Evolutionary conservation across 2,888 invertebrate genomes (phyloP), one percentile per base, ranked within the genome.

Genomic region (Exocentrus adspersus): DNA sequence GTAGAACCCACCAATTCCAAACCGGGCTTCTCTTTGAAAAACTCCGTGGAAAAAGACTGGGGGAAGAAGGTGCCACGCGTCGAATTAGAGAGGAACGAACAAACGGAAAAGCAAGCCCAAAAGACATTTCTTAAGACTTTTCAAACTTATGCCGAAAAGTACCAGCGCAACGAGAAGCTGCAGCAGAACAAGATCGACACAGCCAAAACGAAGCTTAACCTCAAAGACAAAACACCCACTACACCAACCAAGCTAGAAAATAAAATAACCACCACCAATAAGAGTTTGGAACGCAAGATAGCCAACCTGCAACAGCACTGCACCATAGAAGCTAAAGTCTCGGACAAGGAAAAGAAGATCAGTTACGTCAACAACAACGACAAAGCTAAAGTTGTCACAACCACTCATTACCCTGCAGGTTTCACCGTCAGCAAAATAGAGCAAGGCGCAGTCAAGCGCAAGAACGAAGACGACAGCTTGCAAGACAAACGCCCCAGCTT

Each of bases 401-500:
- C n/a, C n/a, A n/a, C 73, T 5, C 72, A 71, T 21, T 78, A 77
- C 32, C 78, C 79, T 0, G 70, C 78, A 0, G 80, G 81, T 20
- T 83, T 83, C 64, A 84, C 84, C 0, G 84, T 84, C 0, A 82
- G 82, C 54, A 84, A 84, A 77, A 76, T 84, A 19, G 82, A 82
- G 64, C 73, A 75, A 43, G 80, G 80, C n/a, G n/a, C n/a, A 1
- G 75, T 75, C 1, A 83, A 82, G 63, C 71, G 83, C 41, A 82
- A 80, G 72, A 24, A 69, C 6, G 80, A 80, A 10, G 65, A 67
- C 7, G 60, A 59, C 1, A 72, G 70, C 19, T 60, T 70, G 6
- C 67, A 75, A 53, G 81, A 81, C 59, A 81, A 82, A 59, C 67
- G 81, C 50, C 81, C 81, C 32, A 77, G 80, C 72, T 71, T 83